Base-by-base conservation (phyloP, 2,797 vertebrate genomes). In the Cheirogaleus major region DNA sequence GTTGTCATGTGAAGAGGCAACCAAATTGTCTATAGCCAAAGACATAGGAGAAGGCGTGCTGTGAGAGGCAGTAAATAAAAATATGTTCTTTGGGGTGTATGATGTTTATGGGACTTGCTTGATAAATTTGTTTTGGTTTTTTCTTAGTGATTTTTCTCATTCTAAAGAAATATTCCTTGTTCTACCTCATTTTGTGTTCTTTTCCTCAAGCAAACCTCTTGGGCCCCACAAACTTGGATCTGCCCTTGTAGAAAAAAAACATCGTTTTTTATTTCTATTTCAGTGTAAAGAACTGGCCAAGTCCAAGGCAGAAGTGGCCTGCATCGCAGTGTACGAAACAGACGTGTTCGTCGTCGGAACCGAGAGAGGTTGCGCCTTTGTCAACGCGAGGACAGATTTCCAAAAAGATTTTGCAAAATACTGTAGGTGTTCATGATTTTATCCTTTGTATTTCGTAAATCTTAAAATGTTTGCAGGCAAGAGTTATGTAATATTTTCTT, bases 271-370 rank as follows among this genome's bases (percentile, higher is more conserved):
- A 13, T 82, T 91, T 89, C 89, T 79, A 72, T 98, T 97, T 1
- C 93, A 99, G 99, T 99, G 99, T 97, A 98, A 98, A 93, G 99
- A 99, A 73, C 98, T 99, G 98, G 98, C 98, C 95, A 99, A 99
- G 96, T 99, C 98, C 93, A 99, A 98, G 87, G 98, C 99, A 35
- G 99, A 99, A 97, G 98, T 99, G 70, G 99, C 98, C 94, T 99
- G 99, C 87, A 98, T 99, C 22, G 99, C 98, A 2, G 96, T 99
- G 12, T 99, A 99, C 15, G 98, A 99, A 93, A 97, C 98, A 10
- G 98, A 99, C 0, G 98, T 99, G 59, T 98, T 99, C 91, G 98
- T 99, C 9, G 98, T 98, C 30, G 99, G 99, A 69, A 99, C 98
- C 1, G 98, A 99, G 95, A 98, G 90, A 96, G 99, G 99, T 95